Evolutionary conservation across 2,888 invertebrate genomes (phyloP).

Genomic region (Leptinotarsa juncta): DNA sequence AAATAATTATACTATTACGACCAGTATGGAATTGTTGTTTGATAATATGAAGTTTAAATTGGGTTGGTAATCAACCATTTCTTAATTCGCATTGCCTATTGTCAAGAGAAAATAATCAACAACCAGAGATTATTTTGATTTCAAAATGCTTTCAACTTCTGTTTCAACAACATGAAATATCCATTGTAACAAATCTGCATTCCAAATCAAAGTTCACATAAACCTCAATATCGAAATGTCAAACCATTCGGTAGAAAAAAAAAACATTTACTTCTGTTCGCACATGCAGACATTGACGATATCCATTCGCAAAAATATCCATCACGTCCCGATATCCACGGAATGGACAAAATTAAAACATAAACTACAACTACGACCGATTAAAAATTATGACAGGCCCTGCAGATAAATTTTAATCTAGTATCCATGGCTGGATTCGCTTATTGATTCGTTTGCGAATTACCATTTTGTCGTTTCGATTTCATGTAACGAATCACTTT

Average conservation of each 20-base stretch:
- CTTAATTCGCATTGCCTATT: too few species aligned
- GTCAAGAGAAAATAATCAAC: too few species aligned
- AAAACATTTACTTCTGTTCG: neutral
- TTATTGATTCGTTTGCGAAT: constrained; percentile 19
- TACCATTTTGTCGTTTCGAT: constrained; percentile 21
- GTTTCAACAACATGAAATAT: neutral
- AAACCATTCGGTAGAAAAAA: neutral
- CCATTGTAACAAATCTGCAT: neutral
- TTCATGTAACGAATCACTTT: constrained; percentile 11
- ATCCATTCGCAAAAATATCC: neutral
- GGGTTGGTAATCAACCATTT: too few species aligned
- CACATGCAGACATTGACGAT: neutral
- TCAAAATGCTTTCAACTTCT: neutral
- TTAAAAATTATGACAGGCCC: constrained; percentile 12
- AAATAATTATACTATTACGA: too few species aligned
- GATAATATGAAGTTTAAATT: too few species aligned
- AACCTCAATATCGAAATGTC: neutral
- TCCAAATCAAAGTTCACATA: neutral
- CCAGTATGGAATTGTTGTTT: too few species aligned
- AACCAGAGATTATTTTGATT: neutral
- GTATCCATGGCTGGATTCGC: neutral
- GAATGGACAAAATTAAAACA: constrained; percentile 11
- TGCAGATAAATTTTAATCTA: constrained; percentile 13
- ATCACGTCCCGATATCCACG: neutral
- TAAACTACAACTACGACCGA: constrained; percentile 12